Percentiles rank a stretch among this genome's conserved stretches.
Conservation (phyloP, 1,140 invertebrate species). For the Muscidifurax raptorellus region DNA sequence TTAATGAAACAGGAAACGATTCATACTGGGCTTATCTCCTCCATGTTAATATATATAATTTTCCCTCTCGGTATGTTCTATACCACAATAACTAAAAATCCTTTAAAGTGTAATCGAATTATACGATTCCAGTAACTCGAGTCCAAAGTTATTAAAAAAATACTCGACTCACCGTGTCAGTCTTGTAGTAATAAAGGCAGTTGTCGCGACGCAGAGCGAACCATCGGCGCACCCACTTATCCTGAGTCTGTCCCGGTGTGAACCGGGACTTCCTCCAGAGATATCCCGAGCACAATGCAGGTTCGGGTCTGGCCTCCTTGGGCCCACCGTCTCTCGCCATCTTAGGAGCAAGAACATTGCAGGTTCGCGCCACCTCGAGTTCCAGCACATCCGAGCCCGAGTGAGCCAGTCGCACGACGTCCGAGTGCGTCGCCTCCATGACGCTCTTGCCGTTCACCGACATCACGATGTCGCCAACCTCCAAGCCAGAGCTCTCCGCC, state of each 20-base stretch:
- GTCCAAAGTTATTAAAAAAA: neutral
- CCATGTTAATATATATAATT: too few species aligned
- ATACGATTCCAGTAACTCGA: too few species aligned
- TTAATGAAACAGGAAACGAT: too few species aligned
- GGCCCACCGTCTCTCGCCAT: conserved; percentile 62
- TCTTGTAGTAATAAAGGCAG: conserved; percentile 97
- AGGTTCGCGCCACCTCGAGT: conserved; percentile 91
- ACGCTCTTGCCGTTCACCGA: conserved; percentile 92
- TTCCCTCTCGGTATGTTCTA: too few species aligned
- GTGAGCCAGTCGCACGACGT: conserved; percentile 95
- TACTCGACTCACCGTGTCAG: conserved; percentile 81
- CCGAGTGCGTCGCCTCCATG: conserved; percentile 93
- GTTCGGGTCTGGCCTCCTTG: conserved; percentile 77
- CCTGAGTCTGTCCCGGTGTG: conserved; percentile 68
- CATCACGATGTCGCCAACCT: conserved; percentile 96
- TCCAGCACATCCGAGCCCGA: conserved; percentile 89
- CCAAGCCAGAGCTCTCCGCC: conserved; percentile 91
- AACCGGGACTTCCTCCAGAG: conserved; percentile 82
- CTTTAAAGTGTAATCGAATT: too few species aligned
- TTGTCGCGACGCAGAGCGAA: conserved; percentile 93
- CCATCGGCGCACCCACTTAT: conserved; percentile 92
- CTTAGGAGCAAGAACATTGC: conserved; percentile 83
- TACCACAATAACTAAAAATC: too few species aligned
- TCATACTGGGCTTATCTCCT: too few species aligned
- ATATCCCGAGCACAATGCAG: conserved; percentile 84